phyloP scores from a whole-genome alignment of 2,888 invertebrate genomes.

The Drosophila flavopinicola region DNA sequence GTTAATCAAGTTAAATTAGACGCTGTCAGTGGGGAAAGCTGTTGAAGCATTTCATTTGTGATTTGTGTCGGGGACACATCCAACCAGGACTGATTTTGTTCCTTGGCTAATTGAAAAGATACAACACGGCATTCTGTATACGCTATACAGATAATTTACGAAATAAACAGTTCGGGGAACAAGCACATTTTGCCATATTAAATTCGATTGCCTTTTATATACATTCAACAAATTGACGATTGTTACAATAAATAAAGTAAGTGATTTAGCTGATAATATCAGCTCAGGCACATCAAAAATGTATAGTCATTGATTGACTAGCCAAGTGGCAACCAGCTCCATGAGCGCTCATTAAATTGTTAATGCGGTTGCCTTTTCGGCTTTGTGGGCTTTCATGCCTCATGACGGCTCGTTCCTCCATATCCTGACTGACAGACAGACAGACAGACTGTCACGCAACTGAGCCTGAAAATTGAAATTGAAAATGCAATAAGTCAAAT shows the following conservation, averaged over 20 bases:
- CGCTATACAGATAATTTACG: background rate
- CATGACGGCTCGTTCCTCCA: constrained; percentile 3
- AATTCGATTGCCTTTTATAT: background rate
- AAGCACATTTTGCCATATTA: background rate
- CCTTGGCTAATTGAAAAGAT: constrained; percentile 32
- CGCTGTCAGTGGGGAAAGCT: constrained; percentile 31
- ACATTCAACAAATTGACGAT: background rate
- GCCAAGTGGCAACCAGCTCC: constrained; percentile 59
- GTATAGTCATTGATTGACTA: constrained; percentile 51
- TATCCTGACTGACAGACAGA: constrained; percentile 26
- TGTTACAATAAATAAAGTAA: background rate
- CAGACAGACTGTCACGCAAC: constrained; percentile 23
- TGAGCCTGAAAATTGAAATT: constrained; percentile 43
- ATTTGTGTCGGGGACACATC: constrained; percentile 18
- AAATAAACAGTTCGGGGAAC: background rate
- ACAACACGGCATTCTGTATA: background rate
- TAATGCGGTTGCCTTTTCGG: constrained; percentile 60
- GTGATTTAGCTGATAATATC: background rate
- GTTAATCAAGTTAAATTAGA: constrained; percentile 61
- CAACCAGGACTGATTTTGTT: constrained; percentile 7
- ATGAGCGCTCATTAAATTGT: constrained; percentile 68
- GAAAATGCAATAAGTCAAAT: constrained; percentile 51
- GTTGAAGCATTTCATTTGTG: constrained; percentile 40
- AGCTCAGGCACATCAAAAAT: constrained; percentile 28
- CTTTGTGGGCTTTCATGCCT: constrained; percentile 20